Evolutionary conservation across 1,140 invertebrate genomes (phyloP), one percentile per base, ranked within the genome.

Genomic region (Gryllus bimaculatus): DNA sequence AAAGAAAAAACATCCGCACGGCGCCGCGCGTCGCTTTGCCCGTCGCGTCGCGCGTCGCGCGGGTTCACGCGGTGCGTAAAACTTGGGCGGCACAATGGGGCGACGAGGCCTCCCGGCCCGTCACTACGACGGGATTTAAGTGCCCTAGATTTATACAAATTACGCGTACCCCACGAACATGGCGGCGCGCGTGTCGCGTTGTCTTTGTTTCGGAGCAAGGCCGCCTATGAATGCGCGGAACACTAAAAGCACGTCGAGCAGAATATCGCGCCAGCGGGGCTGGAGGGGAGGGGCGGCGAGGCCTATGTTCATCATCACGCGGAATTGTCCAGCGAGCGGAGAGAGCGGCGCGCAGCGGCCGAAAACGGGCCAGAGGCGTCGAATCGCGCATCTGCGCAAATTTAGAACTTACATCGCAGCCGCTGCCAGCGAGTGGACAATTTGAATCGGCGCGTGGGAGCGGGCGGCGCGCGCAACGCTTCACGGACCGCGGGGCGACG

Each of bases 131-230:
- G 18, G 54, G 54, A 66, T 66, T 66, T 66, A 66, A 66, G 54
- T 66, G 54, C 10, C 54, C 54, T 66, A 66, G 54, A 66, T 66
- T 66, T 66, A 66, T 66, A 66, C 54, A 66, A 66, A 66, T 66
- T 66, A 66, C 54, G 18, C 54, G 54, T 66, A 18, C 54, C 2
- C 10, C 10, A 66, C 54, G 54, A 18, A 66, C 54, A 66, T 66
- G 54, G 54, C 54, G 54, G 54, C 18, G 10, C 10, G 54, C 18
- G 54, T 10, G 54, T 10, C 10, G 10, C 10, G 10, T 10, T 66
- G 54, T 66, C 54, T 66, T 66, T 66, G 54, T 66, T 66, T 66
- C 54, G 54, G 54, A 66, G 54, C 54, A 18, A 66, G 54, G 54
- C 54, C 54, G 54, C 54, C 54, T 66, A 18, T 66, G 54, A 66